A percentile compares a stretch with the other conserved stretches of the same genome.
Evolutionary conservation across 2,113 vertebrate genomes (phyloP).

Genomic region (Chrysochloris asiatica): DNA sequence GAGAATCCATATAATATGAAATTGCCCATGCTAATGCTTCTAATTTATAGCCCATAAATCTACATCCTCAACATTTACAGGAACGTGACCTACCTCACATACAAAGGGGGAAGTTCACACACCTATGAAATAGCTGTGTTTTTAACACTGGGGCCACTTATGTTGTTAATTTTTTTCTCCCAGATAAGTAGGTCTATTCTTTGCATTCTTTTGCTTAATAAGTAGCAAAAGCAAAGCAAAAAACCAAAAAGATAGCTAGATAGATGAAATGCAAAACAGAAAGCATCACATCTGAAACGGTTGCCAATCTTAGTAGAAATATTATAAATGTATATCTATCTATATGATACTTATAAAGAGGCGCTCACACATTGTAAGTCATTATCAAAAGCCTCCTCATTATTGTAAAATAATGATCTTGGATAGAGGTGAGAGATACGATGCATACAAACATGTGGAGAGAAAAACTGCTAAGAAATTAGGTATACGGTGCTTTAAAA

Average conservation of each 20-base stretch:
- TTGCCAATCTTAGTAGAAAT: slow-evolving; percentile 50
- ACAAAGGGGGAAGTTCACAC: neutral
- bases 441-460: neutral
- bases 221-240: slow-evolving; percentile 13
- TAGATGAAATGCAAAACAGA: neutral
- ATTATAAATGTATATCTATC: neutral
- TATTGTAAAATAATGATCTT: neutral
- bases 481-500: slow-evolving; percentile 37
- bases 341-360: neutral
- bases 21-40: neutral
- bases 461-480: neutral
- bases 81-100: neutral
- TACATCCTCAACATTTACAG: neutral
- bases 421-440: neutral
- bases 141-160: neutral
- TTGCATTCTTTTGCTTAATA: neutral
- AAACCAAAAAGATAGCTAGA: neutral
- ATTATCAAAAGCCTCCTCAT: neutral
- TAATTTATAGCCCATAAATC: neutral
- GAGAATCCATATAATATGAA: neutral
- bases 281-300: slow-evolving; percentile 15
- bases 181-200: neutral
- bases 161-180: neutral
- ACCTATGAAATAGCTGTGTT: neutral
- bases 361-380: neutral